Base-by-base conservation (phyloP, 2,888 invertebrate species). In the Plebejus anna region DNA sequence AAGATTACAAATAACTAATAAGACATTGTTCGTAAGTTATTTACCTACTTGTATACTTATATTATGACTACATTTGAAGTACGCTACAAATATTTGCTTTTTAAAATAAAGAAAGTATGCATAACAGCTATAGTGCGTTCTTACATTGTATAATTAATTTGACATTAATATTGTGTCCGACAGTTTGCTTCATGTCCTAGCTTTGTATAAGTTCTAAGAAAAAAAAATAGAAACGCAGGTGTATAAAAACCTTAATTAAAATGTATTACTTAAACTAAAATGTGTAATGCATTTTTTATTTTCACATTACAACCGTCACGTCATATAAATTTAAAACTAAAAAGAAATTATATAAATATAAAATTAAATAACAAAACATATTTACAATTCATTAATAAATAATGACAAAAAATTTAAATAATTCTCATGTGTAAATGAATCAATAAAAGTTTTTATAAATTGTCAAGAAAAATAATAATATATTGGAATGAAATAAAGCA, bases 361-460 rank as follows among this genome's bases (percentile, higher is more conserved):
- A 91, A 92, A 93, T 92, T 93, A 93, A 93, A 92, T 93, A 93
- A 93, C 92, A 92, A 93, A 90, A 88, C 87, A 91, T 92, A 93
- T 93, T 84, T 92, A 93, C 93, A 93, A 88, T 91, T 90, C 88
- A 90, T 85, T 85, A 91, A 93, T 93, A 93, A 93, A 93, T 93
- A 90, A 91, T 90, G 88, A 91, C 89, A 89, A 89, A 86, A 86
- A 81, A 80, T 13, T 55, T 81, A 84, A 82, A 82, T 83, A 82
- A 82, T 82, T 84, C 77, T 70, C 57, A 76, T 78, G 75, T 86
- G 83, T 86, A 84, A 83, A 84, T 82, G 81, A 84, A 73, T 73
- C 73, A 76, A 55, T 70, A 83, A 83, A 82, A 80, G 84, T 84
- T 81, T 80, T 82, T 78, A 79, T 82, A 76, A 78, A 76, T 78